Base-by-base conservation (phyloP, 2,888 invertebrate species). In the Tiliacea citrago region DNA sequence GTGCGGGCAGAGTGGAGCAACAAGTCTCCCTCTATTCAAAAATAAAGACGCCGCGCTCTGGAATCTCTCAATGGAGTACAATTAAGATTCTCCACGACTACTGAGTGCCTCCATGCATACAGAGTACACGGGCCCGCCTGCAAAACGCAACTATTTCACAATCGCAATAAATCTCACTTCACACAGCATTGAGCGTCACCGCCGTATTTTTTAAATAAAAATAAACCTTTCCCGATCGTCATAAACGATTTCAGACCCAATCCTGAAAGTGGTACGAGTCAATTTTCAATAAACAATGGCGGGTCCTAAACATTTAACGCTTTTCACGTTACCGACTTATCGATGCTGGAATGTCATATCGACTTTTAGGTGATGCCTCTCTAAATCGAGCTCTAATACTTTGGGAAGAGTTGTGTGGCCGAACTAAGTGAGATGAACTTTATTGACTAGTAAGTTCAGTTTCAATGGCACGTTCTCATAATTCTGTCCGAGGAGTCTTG, bases 51-150 rank as follows among this genome's bases (percentile, higher is more conserved):
- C 90, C 79, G 87, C 83, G 89, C 89, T 84, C 90, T 90, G 91
- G 91, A 92, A 93, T 93, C 91, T 93, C 94, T 95, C 94, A 95
- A 95, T 95, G 95, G 93, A 91, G 89, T 88, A 94, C 95, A 95
- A 96, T 96, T 96, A 96, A 95, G 92, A 96, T 95, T 96, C 95
- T 91, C 87, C 86, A 88, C 93, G 92, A 89, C 91, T 91, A 89
- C 83, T 79, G 88, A 90, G 91, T 89, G 91, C 90, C 91, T 88
- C 86, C 92, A 91, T 93, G 93, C 93, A 93, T 94, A 92, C 88
- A 90, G 88, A 92, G 89, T 87, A 90, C 86, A 76, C 88, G 85
- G 88, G 84, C 79, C 79, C 85, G 87, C 85, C 89, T 87, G 89
- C 91, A 90, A 94, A 91, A 92, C 90, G 88, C 91, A 91, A 91